Percentiles rank a stretch among this genome's conserved stretches.
Evolutionary conservation across 1,140 invertebrate species (phyloP).

Genomic region (Drosophila repletoides): DNA sequence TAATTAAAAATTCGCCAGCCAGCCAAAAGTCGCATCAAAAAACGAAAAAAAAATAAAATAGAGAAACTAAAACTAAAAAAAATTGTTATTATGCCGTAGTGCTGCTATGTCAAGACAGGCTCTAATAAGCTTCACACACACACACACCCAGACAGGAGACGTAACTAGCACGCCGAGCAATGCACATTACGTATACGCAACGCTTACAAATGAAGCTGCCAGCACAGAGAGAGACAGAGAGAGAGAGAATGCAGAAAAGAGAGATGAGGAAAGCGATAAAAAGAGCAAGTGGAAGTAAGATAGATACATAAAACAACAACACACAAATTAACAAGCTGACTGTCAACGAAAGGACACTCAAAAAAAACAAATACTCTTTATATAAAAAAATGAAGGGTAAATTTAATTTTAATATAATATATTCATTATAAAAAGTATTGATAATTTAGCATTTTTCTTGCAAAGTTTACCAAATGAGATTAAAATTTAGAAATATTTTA

Average conservation of each 20-base stretch:
- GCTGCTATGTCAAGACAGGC: slow-evolving; percentile 36
- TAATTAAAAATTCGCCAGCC: slow-evolving; percentile 58
- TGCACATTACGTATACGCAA: slow-evolving; percentile 54
- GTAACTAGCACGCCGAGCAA: slow-evolving; percentile 37
- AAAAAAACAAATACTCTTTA: neutral
- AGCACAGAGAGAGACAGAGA: slow-evolving; percentile 14
- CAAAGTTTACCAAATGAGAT: too few species aligned
- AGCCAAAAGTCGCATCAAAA: slow-evolving; percentile 43
- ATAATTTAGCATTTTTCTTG: too few species aligned
- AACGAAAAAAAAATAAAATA: slow-evolving; percentile 3
- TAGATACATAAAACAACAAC: slow-evolving; percentile 14
- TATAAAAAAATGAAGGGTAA: too few species aligned
- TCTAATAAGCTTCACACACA: slow-evolving; percentile 50
- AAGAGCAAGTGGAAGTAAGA: slow-evolving; percentile 16
- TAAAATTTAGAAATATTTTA: too few species aligned
- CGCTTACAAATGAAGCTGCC: slow-evolving; percentile 67
- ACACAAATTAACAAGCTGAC: slow-evolving; percentile 47
- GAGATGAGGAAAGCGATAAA: slow-evolving; percentile 27
- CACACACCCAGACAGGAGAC: slow-evolving; percentile 15
- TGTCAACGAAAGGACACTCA: slow-evolving; percentile 46
- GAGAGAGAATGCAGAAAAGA: too few species aligned
- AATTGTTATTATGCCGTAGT: slow-evolving; percentile 48
- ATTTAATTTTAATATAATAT: too few species aligned
- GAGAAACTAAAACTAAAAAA: slow-evolving; percentile 6
- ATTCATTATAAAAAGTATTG: too few species aligned